Base-by-base conservation (phyloP, 2,113 vertebrate species). In the Syrrhaptes paradoxus region DNA sequence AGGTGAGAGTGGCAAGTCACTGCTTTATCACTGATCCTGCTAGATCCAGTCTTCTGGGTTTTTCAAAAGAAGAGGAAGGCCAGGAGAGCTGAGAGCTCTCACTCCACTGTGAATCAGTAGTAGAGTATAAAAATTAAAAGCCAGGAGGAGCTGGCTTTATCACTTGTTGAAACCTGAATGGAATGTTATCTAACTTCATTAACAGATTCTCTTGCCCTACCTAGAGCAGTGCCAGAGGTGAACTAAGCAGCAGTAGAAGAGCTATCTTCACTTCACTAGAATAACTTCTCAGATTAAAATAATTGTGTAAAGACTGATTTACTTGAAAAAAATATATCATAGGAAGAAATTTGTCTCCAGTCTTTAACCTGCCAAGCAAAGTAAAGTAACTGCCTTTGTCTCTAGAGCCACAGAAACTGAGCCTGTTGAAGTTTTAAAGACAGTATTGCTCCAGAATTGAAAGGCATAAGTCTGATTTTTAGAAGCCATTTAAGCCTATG, bases 111-210 rank as follows among this genome's bases (percentile, higher is more conserved):
- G 52, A 89, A 79, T 81, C 55, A n/a, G 57, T 31, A 11, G 43
- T 16, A 51, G 58, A 49, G 24, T 28, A 29, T 76, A 48, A 78
- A 93, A 74, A 54, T 24, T 49, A 68, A 58, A 86, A 89, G 71
- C 18, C 16, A 61, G 55, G 59, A 94, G 59, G 49, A 63, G 48
- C 0, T 91, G 31, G 41, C 70, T 84, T 84, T 81, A 49, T 67
- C 62, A 71, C 83, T 25, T 87, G 84, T 68, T 84, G 61, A 86
- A 97, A 94, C 84, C 31, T 61, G 86, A 87, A 89, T 32, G 74
- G 73, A 94, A 79, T 78, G 92, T 96, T 95, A 92, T 21, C 87
- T 73, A 11, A 58, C 51, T 59, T 87, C 4, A 4, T 45, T 59
- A 78, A 54, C 20, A 78, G 78, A 74, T 72, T 31, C 51, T 63